phyloP scores from a whole-genome alignment of 2,113 vertebrate species.

The Myodes glareolus region DNA sequence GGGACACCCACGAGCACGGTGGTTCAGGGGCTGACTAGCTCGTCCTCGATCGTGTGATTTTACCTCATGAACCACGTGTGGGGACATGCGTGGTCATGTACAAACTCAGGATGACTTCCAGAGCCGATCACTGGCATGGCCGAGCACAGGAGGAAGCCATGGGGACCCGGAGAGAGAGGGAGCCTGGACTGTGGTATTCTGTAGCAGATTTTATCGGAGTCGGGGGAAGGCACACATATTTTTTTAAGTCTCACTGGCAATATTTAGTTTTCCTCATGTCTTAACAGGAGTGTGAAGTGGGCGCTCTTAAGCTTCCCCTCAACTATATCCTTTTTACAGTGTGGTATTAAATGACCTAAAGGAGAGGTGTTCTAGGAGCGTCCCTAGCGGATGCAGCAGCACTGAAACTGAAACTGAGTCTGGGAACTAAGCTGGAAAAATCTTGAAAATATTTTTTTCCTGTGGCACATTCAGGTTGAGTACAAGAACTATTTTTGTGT shows the following conservation, averaged over 20 bases:
- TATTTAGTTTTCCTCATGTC: slow-evolving; percentile 80
- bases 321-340: slow-evolving; percentile 81
- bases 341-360: slow-evolving; percentile 83
- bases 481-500: slow-evolving; percentile 87
- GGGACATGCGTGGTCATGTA: slow-evolving; percentile 80
- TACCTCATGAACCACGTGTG: slow-evolving; percentile 32
- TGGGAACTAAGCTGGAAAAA: slow-evolving; percentile 80
- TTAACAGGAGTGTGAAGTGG: slow-evolving; percentile 77
- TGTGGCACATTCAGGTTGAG: slow-evolving; percentile 85
- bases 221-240: slow-evolving; percentile 69
- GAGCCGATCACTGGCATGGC: slow-evolving; percentile 76
- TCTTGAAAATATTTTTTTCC: slow-evolving; percentile 82
- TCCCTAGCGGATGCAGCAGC: slow-evolving; percentile 41
- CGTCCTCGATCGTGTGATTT: slow-evolving; percentile 95
- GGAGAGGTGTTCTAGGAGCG: slow-evolving; percentile 79
- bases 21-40: slow-evolving; percentile 96
- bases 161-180: slow-evolving; percentile 12
- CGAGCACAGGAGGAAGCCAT: slow-evolving; percentile 74
- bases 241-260: slow-evolving; percentile 84
- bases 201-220: slow-evolving; percentile 74
- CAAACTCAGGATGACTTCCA: slow-evolving; percentile 88
- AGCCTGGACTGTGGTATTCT: slow-evolving; percentile 67
- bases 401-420: slow-evolving; percentile 73
- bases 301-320: slow-evolving; percentile 75
- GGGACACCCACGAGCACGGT: slow-evolving; percentile 95